Percentiles rank a stretch among this genome's conserved stretches.
Evolutionary conservation across 1,140 invertebrate species (phyloP).

Genomic region (Solen grandis): DNA sequence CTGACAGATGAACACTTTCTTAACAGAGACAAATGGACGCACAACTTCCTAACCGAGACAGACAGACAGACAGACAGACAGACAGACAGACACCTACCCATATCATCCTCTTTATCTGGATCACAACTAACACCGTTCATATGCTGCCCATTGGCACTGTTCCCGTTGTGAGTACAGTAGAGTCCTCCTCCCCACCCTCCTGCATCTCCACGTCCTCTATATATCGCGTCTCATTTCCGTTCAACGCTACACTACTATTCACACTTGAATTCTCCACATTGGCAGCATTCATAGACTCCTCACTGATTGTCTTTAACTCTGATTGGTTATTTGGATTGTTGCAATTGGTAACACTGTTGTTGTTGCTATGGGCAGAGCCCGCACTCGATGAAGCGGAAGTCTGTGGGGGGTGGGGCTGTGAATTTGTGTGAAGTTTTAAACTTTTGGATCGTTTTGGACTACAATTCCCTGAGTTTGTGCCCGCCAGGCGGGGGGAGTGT

Average conservation of each 20-base stretch:
- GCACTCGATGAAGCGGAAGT: conserved; percentile 38
- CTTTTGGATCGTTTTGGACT: conserved; percentile 76
- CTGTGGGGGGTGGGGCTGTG: conserved; percentile 35
- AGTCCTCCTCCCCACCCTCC: conserved; percentile 71
- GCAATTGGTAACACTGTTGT: conserved; percentile 46
- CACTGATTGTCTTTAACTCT: conserved; percentile 67
- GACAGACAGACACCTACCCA: conserved; percentile 80
- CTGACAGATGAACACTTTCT: too few relatives aligned
- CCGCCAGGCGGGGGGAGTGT: conserved; percentile 64
- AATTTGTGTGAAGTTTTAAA: conserved; percentile 84
- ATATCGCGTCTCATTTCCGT: conserved; percentile 67
- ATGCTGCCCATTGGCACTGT: conserved; percentile 75
- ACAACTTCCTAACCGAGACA: too few relatives aligned
- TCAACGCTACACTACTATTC: conserved; percentile 72
- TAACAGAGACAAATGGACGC: too few relatives aligned
- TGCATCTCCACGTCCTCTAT: conserved; percentile 84
- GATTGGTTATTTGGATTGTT: conserved; percentile 56
- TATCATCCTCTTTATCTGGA: conserved; percentile 74
- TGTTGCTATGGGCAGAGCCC: conserved; percentile 39
- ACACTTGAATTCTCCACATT: conserved; percentile 83
- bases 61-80: too few relatives aligned
- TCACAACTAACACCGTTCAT: conserved; percentile 83
- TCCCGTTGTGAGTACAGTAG: conserved; percentile 81
- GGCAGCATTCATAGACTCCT: conserved; percentile 83
- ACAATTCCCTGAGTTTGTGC: conserved; percentile 60